phyloP scores from a whole-genome alignment of 2,797 vertebrate genomes.

The Mormyrus hasselquistii region DNA sequence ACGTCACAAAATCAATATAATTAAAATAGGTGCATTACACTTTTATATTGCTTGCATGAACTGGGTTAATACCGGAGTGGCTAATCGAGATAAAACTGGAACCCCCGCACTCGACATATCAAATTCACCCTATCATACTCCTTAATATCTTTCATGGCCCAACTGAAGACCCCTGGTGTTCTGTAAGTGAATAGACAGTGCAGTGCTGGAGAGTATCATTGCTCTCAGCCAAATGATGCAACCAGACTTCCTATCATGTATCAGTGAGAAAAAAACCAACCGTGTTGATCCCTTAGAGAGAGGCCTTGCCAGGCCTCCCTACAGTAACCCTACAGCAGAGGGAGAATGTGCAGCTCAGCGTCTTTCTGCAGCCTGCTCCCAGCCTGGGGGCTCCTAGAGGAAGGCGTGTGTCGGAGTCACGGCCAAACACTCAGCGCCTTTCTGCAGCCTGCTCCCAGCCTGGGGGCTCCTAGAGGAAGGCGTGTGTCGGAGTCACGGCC shows the following conservation, averaged over 20 bases:
- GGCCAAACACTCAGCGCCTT: neutral
- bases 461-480: neutral
- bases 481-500: neutral
- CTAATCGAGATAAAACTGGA: neutral
- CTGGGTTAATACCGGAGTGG: neutral
- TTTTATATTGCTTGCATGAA: neutral
- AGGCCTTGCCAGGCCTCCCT: neutral
- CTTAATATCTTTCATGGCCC: neutral
- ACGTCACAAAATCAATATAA: neutral
- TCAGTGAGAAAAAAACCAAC: neutral
- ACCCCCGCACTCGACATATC: neutral
- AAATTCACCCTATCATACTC: neutral
- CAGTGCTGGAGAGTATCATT: neutral
- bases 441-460: neutral
- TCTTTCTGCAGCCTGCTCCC: neutral
- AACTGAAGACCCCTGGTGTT: neutral
- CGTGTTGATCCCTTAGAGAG: neutral
- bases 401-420: neutral
- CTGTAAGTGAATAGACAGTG: neutral
- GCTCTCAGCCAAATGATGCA: neutral
- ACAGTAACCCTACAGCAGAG: neutral
- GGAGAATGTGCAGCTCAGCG: neutral
- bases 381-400: neutral
- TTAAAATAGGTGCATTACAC: neutral
- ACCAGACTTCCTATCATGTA: neutral